Conservation (phyloP, 2,113 vertebrate species). For the Trematomus loennbergii region DNA sequence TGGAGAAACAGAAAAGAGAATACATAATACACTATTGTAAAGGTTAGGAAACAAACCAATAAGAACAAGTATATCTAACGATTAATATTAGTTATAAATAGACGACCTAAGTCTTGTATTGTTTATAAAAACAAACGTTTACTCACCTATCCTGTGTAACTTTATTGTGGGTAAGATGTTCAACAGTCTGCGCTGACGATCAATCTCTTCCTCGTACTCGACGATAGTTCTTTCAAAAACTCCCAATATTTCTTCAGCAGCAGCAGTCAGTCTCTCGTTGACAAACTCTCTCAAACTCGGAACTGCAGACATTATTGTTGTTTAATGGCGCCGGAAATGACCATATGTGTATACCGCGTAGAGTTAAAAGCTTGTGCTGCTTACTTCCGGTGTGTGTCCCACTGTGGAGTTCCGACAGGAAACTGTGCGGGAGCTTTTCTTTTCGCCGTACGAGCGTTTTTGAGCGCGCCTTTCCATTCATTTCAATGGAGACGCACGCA, state of each 20-base stretch:
- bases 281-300: too few species aligned
- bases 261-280: too few species aligned
- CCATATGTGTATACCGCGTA: too few species aligned
- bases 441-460: neutral
- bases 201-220: constrained; percentile 51
- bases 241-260: constrained; percentile 39
- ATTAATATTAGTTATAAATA: too few species aligned
- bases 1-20: neutral
- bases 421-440: neutral
- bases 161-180: neutral
- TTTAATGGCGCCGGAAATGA: too few species aligned
- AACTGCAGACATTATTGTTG: too few species aligned
- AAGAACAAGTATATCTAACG: too few species aligned
- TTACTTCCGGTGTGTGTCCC: neutral
- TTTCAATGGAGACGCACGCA: too few species aligned
- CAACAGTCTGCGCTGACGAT: constrained; percentile 48
- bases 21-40: neutral
- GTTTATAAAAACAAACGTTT: too few species aligned
- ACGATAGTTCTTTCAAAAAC: constrained; percentile 34
- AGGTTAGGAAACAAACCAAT: too few species aligned
- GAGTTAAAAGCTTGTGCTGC: neutral
- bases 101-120: too few species aligned
- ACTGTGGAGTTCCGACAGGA: neutral
- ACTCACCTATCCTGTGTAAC: neutral
- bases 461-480: too few species aligned